A percentile compares a stretch with the other conserved stretches of the same genome.
Evolutionary conservation across 2,888 invertebrate genomes (phyloP).

Genomic region (Sinelater perroti): DNA sequence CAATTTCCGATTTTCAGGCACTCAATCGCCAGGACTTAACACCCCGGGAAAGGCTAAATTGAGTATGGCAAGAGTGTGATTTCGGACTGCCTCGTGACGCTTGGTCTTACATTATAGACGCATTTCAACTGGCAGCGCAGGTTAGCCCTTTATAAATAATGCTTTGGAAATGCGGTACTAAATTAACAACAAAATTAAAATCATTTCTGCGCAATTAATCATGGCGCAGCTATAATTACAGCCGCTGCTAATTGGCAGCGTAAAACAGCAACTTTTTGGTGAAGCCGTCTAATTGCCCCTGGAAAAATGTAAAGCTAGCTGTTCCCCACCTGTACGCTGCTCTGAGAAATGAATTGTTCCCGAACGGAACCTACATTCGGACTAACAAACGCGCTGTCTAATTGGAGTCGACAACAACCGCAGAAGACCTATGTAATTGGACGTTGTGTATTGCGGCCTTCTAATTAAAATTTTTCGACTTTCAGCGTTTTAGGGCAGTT

Average conservation of each 20-base stretch:
- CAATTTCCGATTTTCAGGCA: conserved; percentile 20
- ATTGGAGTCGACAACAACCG: neutral
- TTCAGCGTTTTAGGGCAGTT: neutral
- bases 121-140: no score
- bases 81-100: neutral
- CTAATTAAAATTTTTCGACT: neutral
- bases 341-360: conserved; percentile 9
- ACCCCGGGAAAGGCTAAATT: conserved; percentile 15
- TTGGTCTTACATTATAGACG: no score
- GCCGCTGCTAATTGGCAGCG: no score
- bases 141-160: no score
- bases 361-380: neutral
- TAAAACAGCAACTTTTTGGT: no score
- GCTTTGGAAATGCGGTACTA: no score
- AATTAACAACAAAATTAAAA: no score
- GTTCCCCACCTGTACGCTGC: no score
- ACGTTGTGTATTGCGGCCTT: neutral
- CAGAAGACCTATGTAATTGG: conserved; percentile 2
- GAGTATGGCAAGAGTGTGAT: conserved; percentile 19
- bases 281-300: no score
- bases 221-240: no score
- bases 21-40: conserved; percentile 18
- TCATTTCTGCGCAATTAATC: no score
- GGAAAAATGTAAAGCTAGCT: no score
- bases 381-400: conserved; percentile 2